Evolutionary conservation across 2,888 invertebrate genomes (phyloP), one percentile per base, ranked within the genome.

Genomic region (Loripinus fragilis): DNA sequence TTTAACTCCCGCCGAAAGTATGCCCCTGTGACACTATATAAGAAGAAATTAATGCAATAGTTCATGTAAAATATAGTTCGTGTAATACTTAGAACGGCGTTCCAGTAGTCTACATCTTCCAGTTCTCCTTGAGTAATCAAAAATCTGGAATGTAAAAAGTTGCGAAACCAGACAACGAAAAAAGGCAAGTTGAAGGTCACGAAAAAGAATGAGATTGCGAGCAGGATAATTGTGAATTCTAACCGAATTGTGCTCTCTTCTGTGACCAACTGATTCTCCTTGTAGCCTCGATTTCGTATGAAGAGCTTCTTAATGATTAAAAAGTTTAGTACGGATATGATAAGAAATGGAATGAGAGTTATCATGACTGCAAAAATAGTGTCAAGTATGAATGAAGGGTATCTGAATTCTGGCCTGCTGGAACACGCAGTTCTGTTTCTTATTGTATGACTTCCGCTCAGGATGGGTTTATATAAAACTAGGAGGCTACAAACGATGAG

Each of bases 31-130:
- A 92, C 87, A 76, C 88, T 89, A 73, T 91, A 92, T 50, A 92
- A 84, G 80, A 92, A 91, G 74, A 92, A 92, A 81, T 92, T 92
- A 30, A 90, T 85, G 74, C 91, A 91, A 76, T 91, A 92, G 80
- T 92, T 92, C 76, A 90, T 77, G 71, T 88, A 90, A 79, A 91
- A 92, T 42, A 92, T 88, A 0, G 91, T 89, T 65, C 90, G 78
- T 7, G 90, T 87, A 15, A 91, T 83, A 28, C 76, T 85, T 30
- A 90, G 76, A 8, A 87, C 79, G 3, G 86, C 88, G 38, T 78
- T 85, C 85, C 86, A 86, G 75, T 85, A 85, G 15, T 85, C 81
- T 0, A 78, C 66, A 17, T 80, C 69, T 3, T 8, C 67, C 17
- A 42, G 67, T 41, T 45, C 67, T 3, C 42, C 25, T 41, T 67